These are phyloP conservation scores for Crenuchus spilurus DNA, from an alignment of 2,797 vertebrate species.

Conservation along the genomic window DNA sequence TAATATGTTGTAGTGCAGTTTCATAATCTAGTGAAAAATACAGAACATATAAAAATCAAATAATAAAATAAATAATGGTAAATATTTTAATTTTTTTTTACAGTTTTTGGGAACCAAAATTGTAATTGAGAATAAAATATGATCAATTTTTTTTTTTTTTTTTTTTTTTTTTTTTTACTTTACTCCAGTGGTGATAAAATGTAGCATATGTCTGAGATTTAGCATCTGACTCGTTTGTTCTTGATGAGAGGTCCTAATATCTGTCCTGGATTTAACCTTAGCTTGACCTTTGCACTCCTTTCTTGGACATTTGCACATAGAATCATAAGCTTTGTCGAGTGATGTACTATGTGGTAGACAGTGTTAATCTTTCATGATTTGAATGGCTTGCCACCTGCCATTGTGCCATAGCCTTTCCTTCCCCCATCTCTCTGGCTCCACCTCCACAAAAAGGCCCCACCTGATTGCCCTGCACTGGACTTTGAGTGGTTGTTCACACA, in stretches of 20 bases:
- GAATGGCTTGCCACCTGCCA: neutral
- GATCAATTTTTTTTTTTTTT: too few species aligned
- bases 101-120: too few species aligned
- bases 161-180: too few species aligned
- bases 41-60: too few species aligned
- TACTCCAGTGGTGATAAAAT: too few species aligned
- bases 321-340: neutral
- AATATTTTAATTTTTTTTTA: too few species aligned
- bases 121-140: too few species aligned
- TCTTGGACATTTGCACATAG: too few species aligned
- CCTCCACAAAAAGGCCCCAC: neutral
- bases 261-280: neutral
- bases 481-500: slow-evolving; percentile 65
- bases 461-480: neutral
- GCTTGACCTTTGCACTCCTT: neutral
- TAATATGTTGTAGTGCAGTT: too few species aligned
- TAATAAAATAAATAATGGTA: too few species aligned
- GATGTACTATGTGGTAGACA: neutral
- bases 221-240: neutral
- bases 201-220: neutral
- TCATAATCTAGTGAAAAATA: too few species aligned
- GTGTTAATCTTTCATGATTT: neutral
- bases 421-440: slow-evolving; percentile 10
- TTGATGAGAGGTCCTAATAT: neutral
- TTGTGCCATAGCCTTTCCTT: neutral